Evolutionary conservation across 2,113 vertebrate species (phyloP).

Genomic region (Cinclus mexicanus): DNA sequence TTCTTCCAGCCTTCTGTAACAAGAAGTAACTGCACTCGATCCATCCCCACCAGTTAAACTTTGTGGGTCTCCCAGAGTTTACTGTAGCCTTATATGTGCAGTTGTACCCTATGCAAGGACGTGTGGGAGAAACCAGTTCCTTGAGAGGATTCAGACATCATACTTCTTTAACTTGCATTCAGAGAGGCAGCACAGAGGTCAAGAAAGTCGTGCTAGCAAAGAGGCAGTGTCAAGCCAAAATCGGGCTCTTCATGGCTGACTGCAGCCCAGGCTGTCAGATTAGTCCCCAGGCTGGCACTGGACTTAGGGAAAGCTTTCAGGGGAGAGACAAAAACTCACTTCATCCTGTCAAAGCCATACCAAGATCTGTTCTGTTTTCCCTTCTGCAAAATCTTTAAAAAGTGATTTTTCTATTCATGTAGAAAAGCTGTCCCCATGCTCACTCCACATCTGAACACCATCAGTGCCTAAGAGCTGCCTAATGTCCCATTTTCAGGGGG

Average conservation of each 20-base stretch:
- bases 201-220: background rate
- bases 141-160: background rate
- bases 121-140: background rate
- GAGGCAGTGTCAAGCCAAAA: background rate
- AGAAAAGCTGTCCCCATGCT: background rate
- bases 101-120: background rate
- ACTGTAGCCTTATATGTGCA: background rate
- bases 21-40: background rate
- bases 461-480: background rate
- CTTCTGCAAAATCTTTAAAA: background rate
- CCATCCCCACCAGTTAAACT: background rate
- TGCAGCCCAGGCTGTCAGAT: background rate
- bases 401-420: background rate
- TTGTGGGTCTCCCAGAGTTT: background rate
- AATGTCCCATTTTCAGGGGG: background rate
- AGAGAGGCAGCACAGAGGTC: background rate
- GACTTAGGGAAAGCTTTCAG: background rate
- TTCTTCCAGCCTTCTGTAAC: background rate
- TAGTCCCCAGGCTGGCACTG: background rate
- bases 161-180: background rate
- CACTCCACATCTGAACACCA: background rate
- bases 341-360: background rate
- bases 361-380: background rate
- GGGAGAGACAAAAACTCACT: background rate
- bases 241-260: accelerated